A percentile compares a stretch with the other conserved stretches of the same genome.
These are phyloP conservation scores for Norana najaformis DNA, from an alignment of 2,888 invertebrate genomes.

Conservation along the genomic window DNA sequence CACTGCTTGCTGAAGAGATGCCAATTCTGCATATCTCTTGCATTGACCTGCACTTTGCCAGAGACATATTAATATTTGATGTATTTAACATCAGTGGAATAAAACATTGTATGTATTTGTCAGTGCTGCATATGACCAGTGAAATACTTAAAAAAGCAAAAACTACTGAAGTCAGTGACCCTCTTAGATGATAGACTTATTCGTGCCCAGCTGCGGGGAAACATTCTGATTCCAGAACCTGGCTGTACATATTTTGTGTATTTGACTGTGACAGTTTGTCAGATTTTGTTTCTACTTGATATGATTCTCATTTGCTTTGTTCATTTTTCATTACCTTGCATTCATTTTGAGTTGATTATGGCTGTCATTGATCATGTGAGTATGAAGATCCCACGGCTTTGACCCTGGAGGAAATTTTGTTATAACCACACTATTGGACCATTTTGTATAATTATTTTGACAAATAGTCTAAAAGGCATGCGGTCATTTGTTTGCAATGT, in stretches of 20 bases:
- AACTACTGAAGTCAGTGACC: neutral
- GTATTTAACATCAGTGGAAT: neutral
- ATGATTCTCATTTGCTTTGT: neutral
- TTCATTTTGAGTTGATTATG: neutral
- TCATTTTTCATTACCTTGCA: neutral
- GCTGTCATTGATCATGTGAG: neutral
- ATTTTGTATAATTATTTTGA: neutral
- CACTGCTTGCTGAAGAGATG: neutral
- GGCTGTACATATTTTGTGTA: neutral
- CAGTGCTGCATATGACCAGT: neutral
- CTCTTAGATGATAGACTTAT: neutral
- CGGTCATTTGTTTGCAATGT: neutral
- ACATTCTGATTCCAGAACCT: neutral
- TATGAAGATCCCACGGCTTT: neutral
- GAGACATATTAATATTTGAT: neutral
- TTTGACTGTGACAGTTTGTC: neutral
- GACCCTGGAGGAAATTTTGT: neutral
- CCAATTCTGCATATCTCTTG: neutral
- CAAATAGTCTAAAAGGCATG: neutral
- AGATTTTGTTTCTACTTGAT: neutral
- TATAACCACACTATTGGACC: neutral
- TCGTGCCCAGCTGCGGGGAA: too few species aligned
- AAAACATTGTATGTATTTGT: neutral
- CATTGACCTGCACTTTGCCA: neutral
- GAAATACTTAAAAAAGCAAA: neutral